phyloP scores from a whole-genome alignment of 2,797 vertebrate genomes.

The Babyrousa celebensis region DNA sequence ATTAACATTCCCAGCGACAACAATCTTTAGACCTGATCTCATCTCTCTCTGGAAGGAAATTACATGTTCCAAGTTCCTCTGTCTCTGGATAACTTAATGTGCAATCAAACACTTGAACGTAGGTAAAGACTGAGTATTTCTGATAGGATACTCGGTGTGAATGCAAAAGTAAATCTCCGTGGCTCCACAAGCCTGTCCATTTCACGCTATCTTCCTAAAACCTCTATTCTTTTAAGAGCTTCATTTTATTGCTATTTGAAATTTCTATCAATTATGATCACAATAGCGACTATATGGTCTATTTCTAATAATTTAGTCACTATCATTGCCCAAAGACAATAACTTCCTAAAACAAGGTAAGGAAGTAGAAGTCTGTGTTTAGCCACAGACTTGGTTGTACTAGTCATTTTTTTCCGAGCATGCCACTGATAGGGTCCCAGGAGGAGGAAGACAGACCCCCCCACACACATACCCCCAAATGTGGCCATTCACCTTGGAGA shows the following conservation, averaged over 20 bases:
- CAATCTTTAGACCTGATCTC: background rate
- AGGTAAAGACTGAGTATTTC: conserved; percentile 2
- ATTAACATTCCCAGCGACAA: conserved; percentile 64
- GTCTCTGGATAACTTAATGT: conserved; percentile 31
- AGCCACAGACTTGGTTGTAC: background rate
- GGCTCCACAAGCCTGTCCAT: background rate
- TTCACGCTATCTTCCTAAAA: conserved; percentile 54
- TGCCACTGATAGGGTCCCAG: background rate
- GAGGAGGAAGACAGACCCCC: no score
- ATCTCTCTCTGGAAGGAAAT: conserved; percentile 44
- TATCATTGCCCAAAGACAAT: background rate
- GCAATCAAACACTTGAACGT: conserved; percentile 33
- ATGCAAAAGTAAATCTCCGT: conserved; percentile 5
- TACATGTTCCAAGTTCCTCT: conserved; percentile 28
- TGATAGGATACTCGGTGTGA: conserved; percentile 17
- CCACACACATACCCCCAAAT: no score
- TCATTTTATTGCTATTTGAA: conserved; percentile 43
- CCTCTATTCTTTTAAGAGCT: conserved; percentile 35
- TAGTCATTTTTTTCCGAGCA: background rate
- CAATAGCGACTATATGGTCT: background rate
- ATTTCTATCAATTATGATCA: background rate
- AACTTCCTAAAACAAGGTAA: conserved; percentile 33
- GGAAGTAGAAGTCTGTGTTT: background rate
- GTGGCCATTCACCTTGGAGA: no score
- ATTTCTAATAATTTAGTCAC: conserved; percentile 46